Conservation (phyloP, 2,888 invertebrate species). For the Mechanitis messenoides region DNA sequence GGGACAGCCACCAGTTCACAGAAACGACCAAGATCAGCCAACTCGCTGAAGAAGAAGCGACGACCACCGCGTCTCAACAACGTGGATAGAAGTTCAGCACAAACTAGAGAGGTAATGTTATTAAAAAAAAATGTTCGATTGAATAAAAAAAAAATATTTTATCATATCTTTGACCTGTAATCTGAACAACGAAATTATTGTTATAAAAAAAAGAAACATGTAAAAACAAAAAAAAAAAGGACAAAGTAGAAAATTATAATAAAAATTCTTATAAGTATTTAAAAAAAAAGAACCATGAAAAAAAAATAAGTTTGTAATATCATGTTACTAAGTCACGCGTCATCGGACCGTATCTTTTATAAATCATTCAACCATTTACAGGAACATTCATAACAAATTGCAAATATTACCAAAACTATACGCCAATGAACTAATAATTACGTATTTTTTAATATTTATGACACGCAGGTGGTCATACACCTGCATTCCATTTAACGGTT, state of each 20-base stretch:
- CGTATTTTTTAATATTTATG: constrained; percentile 20
- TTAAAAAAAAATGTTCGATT: background rate
- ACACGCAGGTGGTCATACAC: constrained; percentile 14
- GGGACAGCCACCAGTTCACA: constrained; percentile 74
- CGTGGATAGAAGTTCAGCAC: constrained; percentile 93
- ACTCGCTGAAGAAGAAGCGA: constrained; percentile 76
- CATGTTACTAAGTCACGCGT: too few species aligned
- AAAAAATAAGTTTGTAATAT: too few species aligned
- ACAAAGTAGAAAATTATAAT: too few species aligned
- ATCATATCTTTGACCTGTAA: too few species aligned
- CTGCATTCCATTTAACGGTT: constrained; percentile 8
- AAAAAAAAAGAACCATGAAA: too few species aligned
- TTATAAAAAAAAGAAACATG: too few species aligned
- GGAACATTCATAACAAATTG: background rate
- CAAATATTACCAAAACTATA: constrained; percentile 16
- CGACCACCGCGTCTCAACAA: constrained; percentile 92
- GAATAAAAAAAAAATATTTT: too few species aligned
- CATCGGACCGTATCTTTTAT: too few species aligned
- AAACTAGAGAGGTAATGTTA: constrained; percentile 87
- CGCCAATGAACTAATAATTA: constrained; percentile 4
- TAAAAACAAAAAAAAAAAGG: too few species aligned
- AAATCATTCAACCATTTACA: too few species aligned
- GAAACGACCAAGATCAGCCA: constrained; percentile 73
- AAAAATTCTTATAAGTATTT: too few species aligned
- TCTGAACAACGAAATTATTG: too few species aligned